Evolutionary conservation across 1,140 invertebrate species (phyloP).

Genomic region (Teleopsis dalmanni): DNA sequence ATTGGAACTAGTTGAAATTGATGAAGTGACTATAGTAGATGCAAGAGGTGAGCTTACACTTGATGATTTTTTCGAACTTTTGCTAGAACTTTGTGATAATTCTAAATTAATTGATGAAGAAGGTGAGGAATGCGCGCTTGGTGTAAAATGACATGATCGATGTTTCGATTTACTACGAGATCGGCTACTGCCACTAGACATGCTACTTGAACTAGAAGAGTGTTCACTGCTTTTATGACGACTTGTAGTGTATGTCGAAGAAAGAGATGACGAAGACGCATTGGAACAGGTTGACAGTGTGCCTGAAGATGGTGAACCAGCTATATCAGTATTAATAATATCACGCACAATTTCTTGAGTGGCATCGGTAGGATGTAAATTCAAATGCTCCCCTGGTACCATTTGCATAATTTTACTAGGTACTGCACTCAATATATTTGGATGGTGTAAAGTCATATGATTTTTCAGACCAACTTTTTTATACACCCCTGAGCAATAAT

Average conservation of each 20-base stretch:
- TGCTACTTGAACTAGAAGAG: constrained; percentile 21
- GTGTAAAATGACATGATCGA: constrained; percentile 6
- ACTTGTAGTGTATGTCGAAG: constrained; percentile 5
- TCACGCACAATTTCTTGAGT: constrained; percentile 10
- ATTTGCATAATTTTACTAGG: constrained; percentile 23
- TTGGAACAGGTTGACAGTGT: constrained; percentile 13
- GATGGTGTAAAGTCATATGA: constrained; percentile 37
- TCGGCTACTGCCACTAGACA: constrained; percentile 19
- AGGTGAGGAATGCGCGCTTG: constrained; percentile 7
- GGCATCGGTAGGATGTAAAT: constrained; percentile 7
- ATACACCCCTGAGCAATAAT: constrained; percentile 29
- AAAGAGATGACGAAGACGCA: constrained; percentile 26
- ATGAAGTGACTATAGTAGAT: background rate
- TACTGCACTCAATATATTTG: constrained; percentile 28
- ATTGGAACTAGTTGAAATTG: background rate
- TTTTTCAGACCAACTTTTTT: constrained; percentile 36
- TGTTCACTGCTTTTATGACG: constrained; percentile 38
- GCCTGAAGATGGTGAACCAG: constrained; percentile 11
- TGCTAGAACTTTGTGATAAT: constrained; percentile 4
- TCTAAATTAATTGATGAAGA: background rate
- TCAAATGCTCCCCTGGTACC: background rate
- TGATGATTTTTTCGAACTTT: constrained; percentile 9
- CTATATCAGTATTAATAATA: constrained; percentile 4
- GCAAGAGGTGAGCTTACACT: background rate
- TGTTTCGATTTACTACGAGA: constrained; percentile 31